Evolutionary conservation across 2,113 vertebrate species (phyloP).

Genomic region (Toxostoma redivivum): DNA sequence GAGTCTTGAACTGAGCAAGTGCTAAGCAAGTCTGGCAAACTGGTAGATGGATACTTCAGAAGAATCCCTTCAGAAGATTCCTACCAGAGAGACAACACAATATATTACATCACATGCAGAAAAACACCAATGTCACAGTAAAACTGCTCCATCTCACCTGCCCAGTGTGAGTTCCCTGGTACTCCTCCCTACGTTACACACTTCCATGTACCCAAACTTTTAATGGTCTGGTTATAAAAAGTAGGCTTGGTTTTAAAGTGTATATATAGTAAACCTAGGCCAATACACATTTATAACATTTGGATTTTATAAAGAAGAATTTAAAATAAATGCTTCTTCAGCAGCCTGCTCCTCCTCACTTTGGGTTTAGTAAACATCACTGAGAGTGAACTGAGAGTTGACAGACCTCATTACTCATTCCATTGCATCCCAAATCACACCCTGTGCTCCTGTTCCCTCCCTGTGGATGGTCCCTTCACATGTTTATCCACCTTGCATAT

Average conservation of each 20-base stretch:
- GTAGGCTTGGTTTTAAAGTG: not conserved
- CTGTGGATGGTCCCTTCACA: not conserved
- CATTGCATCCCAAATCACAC: not conserved
- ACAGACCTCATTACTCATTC: not conserved
- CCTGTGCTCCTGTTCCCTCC: not conserved
- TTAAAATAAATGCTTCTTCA: not conserved
- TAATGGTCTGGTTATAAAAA: not conserved
- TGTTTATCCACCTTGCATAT: rapidly evolving
- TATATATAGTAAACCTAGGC: not conserved
- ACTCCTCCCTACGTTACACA: not conserved
- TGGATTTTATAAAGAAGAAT: not conserved
- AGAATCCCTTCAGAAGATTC: slow-evolving; percentile 68
- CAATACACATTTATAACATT: not conserved
- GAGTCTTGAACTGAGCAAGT: slow-evolving; percentile 77
- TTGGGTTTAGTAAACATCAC: not conserved
- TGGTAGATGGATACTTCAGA: slow-evolving; percentile 85
- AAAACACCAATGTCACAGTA: not conserved
- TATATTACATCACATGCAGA: not conserved
- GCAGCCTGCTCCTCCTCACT: not conserved
- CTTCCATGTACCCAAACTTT: not conserved
- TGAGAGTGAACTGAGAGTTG: not conserved
- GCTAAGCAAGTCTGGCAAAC: slow-evolving; percentile 90
- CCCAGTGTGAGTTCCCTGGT: not conserved
- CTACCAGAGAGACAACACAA: not conserved
- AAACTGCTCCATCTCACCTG: not conserved